A percentile compares a stretch with the other conserved stretches of the same genome.
Evolutionary conservation across 2,797 vertebrate genomes (phyloP).

Genomic region (Ctenosaura bakeri): DNA sequence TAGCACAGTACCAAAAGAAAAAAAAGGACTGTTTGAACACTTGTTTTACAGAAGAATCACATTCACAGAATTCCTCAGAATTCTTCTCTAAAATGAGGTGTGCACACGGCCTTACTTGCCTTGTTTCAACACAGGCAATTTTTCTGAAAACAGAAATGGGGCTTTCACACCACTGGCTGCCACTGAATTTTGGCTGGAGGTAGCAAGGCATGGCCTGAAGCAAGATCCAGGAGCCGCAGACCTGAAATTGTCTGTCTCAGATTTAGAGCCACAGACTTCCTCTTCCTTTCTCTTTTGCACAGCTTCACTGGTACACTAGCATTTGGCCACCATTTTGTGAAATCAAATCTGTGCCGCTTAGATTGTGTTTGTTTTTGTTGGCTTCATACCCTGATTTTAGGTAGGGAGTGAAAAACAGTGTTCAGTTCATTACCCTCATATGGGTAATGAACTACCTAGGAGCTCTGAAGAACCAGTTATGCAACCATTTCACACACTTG

Average conservation of each 20-base stretch:
- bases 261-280: neutral
- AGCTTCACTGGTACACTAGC: neutral
- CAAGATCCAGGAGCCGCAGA: neutral
- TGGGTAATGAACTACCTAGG: neutral
- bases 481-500: neutral
- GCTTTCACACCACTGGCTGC: neutral
- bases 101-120: too few relatives aligned
- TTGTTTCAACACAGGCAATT: neutral
- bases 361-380: slow-evolving; percentile 14
- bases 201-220: neutral
- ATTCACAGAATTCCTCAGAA: too few relatives aligned
- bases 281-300: neutral
- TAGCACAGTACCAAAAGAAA: too few relatives aligned
- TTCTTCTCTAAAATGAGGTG: too few relatives aligned
- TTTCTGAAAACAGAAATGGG: neutral
- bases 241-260: neutral
- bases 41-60: too few relatives aligned
- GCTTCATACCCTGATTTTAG: neutral
- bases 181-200: neutral
- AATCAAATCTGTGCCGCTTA: neutral
- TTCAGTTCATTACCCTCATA: neutral
- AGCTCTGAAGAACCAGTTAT: slow-evolving; percentile 23
- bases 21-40: too few relatives aligned
- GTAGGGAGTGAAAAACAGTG: neutral
- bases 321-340: neutral